phyloP scores from a whole-genome alignment of 2,888 invertebrate genomes.

The Buathra laborator region DNA sequence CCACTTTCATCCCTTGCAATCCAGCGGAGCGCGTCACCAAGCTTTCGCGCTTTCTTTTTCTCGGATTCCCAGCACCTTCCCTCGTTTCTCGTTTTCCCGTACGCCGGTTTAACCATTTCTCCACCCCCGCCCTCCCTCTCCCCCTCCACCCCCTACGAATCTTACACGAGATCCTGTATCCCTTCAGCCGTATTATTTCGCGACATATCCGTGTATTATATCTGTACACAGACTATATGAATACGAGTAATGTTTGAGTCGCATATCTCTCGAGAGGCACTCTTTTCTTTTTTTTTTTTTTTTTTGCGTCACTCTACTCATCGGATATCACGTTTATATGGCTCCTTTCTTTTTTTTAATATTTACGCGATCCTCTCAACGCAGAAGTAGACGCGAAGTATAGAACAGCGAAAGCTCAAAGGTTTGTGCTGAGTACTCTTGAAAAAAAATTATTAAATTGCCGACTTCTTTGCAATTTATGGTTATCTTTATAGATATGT shows the following conservation, averaged over 20 bases:
- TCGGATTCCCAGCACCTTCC: conserved; percentile 43
- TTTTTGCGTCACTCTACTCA: neutral
- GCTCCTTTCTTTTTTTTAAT: conserved; percentile 9
- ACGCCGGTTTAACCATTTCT: conserved; percentile 13
- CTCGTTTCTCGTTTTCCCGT: conserved; percentile 33
- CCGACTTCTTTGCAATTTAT: neutral
- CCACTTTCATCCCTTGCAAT: conserved; percentile 53
- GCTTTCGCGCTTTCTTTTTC: conserved; percentile 29
- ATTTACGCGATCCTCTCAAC: neutral
- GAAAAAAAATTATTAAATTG: conserved; percentile 10
- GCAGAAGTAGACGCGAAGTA: neutral
- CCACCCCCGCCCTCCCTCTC: no score
- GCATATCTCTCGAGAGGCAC: conserved; percentile 9
- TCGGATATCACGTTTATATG: conserved; percentile 19
- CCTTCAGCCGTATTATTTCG: conserved; percentile 35
- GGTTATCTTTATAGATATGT: neutral
- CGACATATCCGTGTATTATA: conserved; percentile 31
- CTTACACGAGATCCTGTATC: conserved; percentile 15
- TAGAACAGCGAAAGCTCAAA: neutral
- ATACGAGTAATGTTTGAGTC: neutral
- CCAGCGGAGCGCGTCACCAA: conserved; percentile 20
- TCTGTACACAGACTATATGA: neutral
- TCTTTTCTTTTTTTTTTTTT: neutral
- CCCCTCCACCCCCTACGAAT: neutral
- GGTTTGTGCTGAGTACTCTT: neutral